phyloP scores from a whole-genome alignment of 2,797 vertebrate genomes.

The Phataginus tricuspis region DNA sequence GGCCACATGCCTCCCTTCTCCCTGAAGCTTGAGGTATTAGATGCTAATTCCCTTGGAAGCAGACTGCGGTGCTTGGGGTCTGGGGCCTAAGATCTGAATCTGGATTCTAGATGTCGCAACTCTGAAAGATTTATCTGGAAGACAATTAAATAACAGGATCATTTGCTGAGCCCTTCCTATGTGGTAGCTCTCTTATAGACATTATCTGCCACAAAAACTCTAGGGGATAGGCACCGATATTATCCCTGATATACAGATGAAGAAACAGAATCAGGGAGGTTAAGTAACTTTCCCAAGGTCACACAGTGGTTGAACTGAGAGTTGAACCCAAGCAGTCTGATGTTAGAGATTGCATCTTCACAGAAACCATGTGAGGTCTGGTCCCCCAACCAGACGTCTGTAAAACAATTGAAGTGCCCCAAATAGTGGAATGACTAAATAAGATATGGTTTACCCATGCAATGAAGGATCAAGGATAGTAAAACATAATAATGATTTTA shows the following conservation, averaged over 20 bases:
- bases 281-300: neutral
- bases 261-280: constrained; percentile 12
- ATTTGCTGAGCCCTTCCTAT: neutral
- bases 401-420: neutral
- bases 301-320: neutral
- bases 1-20: neutral
- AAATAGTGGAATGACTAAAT: neutral
- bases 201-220: neutral
- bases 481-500: neutral
- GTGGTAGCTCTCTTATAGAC: neutral
- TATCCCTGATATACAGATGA: neutral
- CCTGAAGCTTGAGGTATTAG: neutral
- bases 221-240: neutral
- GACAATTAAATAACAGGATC: neutral
- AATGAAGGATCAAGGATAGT: neutral
- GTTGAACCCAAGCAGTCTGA: neutral
- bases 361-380: neutral
- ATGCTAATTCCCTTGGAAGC: neutral
- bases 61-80: neutral
- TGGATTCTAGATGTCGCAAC: neutral
- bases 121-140: neutral
- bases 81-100: neutral
- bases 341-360: neutral
- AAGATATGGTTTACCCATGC: neutral
- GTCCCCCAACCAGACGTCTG: neutral